Base-by-base conservation (phyloP, 1,140 invertebrate genomes). In the Uloborus diversus region DNA sequence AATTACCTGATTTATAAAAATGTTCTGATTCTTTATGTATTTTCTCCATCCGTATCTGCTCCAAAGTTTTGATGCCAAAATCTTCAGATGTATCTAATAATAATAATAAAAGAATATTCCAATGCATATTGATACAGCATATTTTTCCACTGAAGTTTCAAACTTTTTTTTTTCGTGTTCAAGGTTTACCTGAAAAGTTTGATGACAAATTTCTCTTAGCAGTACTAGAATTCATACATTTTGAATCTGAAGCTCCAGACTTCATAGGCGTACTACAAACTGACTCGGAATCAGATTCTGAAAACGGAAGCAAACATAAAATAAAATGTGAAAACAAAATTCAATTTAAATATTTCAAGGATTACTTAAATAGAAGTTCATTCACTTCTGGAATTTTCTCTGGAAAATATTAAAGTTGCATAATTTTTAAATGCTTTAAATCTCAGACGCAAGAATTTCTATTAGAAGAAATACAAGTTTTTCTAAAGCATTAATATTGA, bases 11-110 rank as follows among this genome's bases (percentile, higher is more conserved):
- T 11, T 88, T 89, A 85, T 91, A 92, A 85, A 89, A 91, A 28
- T 91, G 90, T 4, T 91, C 91, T 5, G 90, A 89, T 84, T 91
- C 91, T 1, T 90, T 90, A 81, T 92, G 91, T 49, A 93, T 91
- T 82, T 89, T 89, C 85, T 92, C 91, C 42, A 93, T 85, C 17
- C 90, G 86, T 64, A 91, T 88, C 81, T 92, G 88, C 82, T 93
- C 92, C 82, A 91, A 88, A 0, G 91, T 92, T 61, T 82, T 82
- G 3, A 82, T 56, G 32, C 51, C 75, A 57, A 71, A 71, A 73
- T 81, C 61, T 56, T 53, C 49, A n/a, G 49, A n/a, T 53, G 17
- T 53, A 14, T 9, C 49, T 53, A 53, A 42, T 9, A 42, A 42
- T 42, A 42, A 17, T 9, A 42, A 9, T 42, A 42, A 42, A 42